Evolutionary conservation across 2,113 vertebrate species (phyloP).

Genomic region (Oreocharis arfaki): DNA sequence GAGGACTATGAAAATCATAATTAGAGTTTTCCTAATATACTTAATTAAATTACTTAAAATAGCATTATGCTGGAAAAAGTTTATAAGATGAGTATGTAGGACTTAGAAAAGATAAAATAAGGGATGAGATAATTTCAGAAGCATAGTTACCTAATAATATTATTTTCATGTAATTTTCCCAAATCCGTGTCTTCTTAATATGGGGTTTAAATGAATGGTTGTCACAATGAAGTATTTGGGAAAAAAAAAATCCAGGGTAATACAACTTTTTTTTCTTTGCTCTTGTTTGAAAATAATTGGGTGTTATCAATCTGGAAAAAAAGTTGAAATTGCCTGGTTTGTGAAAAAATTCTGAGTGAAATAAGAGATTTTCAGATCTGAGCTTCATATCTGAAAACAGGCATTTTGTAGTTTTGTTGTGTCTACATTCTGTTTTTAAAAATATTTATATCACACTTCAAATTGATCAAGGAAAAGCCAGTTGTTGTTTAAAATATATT

Average conservation of each 20-base stretch:
- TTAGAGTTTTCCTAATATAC: not conserved
- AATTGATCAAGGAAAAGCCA: not conserved
- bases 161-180: not conserved
- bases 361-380: not conserved
- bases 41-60: not conserved
- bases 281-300: not conserved
- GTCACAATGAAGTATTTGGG: not conserved
- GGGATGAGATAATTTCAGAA: not conserved
- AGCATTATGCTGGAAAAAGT: not conserved
- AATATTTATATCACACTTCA: not conserved
- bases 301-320: not conserved
- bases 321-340: not conserved
- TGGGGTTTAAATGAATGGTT: not conserved
- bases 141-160: not conserved
- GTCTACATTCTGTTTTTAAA: not conserved
- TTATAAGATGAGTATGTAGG: not conserved
- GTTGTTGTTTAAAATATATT: not conserved
- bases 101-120: not conserved
- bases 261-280: not conserved
- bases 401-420: not conserved
- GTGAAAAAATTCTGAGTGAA: not conserved
- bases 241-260: not conserved
- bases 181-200: constrained; percentile 3
- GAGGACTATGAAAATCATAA: not conserved
- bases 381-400: not conserved